Evolutionary conservation across 2,888 invertebrate species (phyloP), one percentile per base, ranked within the genome.

Genomic region (Aleiodes alternator): DNA sequence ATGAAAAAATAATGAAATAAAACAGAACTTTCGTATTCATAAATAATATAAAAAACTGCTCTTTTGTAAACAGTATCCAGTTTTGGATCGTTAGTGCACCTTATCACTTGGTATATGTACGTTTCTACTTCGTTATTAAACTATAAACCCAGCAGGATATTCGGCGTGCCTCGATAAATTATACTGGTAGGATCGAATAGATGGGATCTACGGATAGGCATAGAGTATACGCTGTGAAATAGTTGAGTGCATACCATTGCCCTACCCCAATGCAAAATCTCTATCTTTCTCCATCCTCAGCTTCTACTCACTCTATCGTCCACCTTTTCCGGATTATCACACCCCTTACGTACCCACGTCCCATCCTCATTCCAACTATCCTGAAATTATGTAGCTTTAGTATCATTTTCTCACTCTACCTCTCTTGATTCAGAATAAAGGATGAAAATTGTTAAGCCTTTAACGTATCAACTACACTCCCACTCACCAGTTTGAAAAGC

Each of bases 121-220:
- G 16, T 34, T 31, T 56, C 69, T 68, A 43, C 78, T 77, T 80
- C 80, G 83, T 84, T 85, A 84, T 84, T 82, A 84, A 84, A 85
- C 85, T 84, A 84, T 85, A 84, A 84, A 84, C 83, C 81, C 71
- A 75, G 75, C 75, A 76, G 76, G 83, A 83, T 85, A 81, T 81
- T 84, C 82, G 78, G 82, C 84, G 79, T 84, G 83, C 84, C 82
- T 82, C 83, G 82, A 86, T 85, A 84, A 86, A 84, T 86, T 85
- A 84, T 83, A 81, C 80, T 77, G 80, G 79, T 73, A 79, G 29
- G n/a, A 76, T 73, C 72, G 71, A 78, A 77, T 76, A 79, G 80
- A 80, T 80, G 76, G 66, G 73, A 79, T 78, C 76, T 56, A 38
- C 70, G 69, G 72, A 79, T 76, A 69, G 77, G 73, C 76, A 79